These are phyloP conservation scores for Stomatorhinus ivindoensis DNA, from an alignment of 2,113 vertebrate genomes.

Conservation along the genomic window DNA sequence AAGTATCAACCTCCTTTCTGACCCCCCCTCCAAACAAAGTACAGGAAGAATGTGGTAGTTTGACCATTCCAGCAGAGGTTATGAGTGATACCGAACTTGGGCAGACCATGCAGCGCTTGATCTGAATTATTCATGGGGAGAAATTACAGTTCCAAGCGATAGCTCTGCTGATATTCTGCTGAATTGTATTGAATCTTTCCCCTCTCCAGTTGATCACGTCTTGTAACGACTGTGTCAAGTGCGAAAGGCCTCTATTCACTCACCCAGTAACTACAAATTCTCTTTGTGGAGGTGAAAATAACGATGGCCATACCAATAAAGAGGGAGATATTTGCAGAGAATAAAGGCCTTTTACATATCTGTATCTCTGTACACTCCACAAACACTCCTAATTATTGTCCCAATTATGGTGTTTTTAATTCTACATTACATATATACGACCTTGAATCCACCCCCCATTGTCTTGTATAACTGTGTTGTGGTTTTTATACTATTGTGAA, in stretches of 20 bases:
- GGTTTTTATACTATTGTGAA: neutral
- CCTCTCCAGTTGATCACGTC: slow-evolving; percentile 32
- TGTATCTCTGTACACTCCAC: neutral
- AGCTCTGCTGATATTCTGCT: slow-evolving; percentile 37
- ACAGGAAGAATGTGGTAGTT: slow-evolving; percentile 42
- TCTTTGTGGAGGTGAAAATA: neutral
- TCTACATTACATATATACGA: neutral
- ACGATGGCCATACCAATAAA: neutral
- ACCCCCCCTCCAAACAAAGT: slow-evolving; percentile 31
- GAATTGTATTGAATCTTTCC: slow-evolving; percentile 39
- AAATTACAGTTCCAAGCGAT: slow-evolving; percentile 45
- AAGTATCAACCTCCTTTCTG: slow-evolving; percentile 34
- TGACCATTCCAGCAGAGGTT: slow-evolving; percentile 53
- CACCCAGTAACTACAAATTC: neutral
- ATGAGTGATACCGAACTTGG: slow-evolving; percentile 59
- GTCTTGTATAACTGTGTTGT: neutral
- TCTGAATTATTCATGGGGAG: slow-evolving; percentile 58
- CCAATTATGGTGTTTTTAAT: neutral
- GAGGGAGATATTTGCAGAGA: neutral
- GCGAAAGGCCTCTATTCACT: slow-evolving; percentile 9
- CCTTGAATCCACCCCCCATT: neutral
- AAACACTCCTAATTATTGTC: neutral
- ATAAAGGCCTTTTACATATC: neutral
- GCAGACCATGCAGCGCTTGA: slow-evolving; percentile 51
- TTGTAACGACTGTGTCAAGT: slow-evolving; percentile 26